Conservation (phyloP, 2,888 invertebrate species). For the Antitype chi region DNA sequence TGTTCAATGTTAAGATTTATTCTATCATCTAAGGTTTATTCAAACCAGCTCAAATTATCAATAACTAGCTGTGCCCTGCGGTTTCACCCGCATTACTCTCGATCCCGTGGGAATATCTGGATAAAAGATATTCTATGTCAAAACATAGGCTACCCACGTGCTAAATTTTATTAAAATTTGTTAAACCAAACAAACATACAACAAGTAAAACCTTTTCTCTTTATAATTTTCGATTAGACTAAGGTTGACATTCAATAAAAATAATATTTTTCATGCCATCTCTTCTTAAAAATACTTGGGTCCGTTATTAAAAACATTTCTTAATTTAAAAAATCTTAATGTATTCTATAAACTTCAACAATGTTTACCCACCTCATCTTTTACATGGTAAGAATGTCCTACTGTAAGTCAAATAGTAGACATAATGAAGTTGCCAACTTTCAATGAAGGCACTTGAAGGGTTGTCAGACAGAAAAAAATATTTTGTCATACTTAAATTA, state of each 20-base stretch:
- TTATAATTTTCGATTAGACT: not conserved
- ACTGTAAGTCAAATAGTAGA: constrained; percentile 60
- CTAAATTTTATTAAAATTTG: no score
- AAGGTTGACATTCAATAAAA: not conserved
- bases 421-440: constrained; percentile 70
- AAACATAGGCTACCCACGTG: no score
- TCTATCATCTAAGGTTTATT: constrained; percentile 20
- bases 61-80: not conserved
- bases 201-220: no score
- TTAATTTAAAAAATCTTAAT: not conserved
- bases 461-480: constrained; percentile 37
- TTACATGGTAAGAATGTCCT: constrained; percentile 32
- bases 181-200: no score
- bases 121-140: no score
- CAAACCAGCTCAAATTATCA: not conserved
- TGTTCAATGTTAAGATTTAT: constrained; percentile 38
- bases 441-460: constrained; percentile 62
- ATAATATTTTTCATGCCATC: not conserved
- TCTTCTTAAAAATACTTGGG: not conserved
- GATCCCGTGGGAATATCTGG: no score
- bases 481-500: not conserved
- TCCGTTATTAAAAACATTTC: not conserved
- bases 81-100: no score
- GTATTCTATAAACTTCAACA: constrained; percentile 17
- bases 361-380: constrained; percentile 30